Evolutionary conservation across 2,888 invertebrate genomes (phyloP), one percentile per base, ranked within the genome.

Genomic region (Hoplodrina blanda): DNA sequence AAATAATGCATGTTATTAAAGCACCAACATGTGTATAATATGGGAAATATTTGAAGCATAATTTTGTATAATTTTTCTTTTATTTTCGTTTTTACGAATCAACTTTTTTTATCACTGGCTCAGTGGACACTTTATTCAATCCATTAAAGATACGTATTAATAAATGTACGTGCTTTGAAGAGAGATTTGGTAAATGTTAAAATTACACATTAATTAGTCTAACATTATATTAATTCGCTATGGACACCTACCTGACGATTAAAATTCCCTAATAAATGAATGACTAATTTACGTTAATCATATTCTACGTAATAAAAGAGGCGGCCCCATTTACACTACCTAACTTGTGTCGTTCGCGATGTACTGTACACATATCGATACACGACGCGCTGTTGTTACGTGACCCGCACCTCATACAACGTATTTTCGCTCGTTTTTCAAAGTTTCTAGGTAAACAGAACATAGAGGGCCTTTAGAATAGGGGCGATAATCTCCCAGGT

Each of bases 321-420:
- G 95, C 95, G 95, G 95, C 94, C 94, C 92, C 95, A 92, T 92
- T 94, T 93, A 89, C 91, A 89, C 89, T 92, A 90, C 85, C 87
- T 91, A 91, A 86, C 87, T 76, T 54, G 77, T 81, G 80, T 79
- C 78, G 78, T 65, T 77, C 79, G 62, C 55, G 67, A 62, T 63
- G 56, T 52, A 62, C 49, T 62, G 70, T 57, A 63, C 62, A 72
- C 54, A 54, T 60, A 60, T 53, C 61, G 59, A 73, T 53, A 69
- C 65, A 57, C 62, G 65, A 64, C 63, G 66, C 74, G 67, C 37
- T 52, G 55, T 2, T 53, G 33, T 59, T 41, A 49, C 69, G 65
- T 67, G 71, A 62, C 69, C 62, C 53, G 72, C 74, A 33, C 74
- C 52, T 62, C 59, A 19, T 44, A 63, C 25, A 67, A 68, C 64